Evolutionary conservation across 2,888 invertebrate genomes (phyloP), one percentile per base, ranked within the genome.

Genomic region (Agelastica alni): DNA sequence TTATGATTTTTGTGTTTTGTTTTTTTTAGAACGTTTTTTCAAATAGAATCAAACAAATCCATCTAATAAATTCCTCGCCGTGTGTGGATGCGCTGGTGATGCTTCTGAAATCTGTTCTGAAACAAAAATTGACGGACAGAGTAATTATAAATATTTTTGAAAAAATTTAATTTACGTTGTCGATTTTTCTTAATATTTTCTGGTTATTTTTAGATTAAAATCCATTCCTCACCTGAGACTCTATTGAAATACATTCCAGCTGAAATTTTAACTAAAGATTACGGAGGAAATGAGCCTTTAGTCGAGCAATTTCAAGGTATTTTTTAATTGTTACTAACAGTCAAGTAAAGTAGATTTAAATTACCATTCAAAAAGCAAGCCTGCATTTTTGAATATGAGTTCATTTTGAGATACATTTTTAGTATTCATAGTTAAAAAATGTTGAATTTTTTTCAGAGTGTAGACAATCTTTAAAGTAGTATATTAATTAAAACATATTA

Each of bases 251-350:
- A 51, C 12, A 42, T 64, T 39, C 45, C 64, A 16, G 53, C 45
- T 26, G 56, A 59, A 5, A 31, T 60, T 10, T 32, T 66, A 13
- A 64, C 67, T 2, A 58, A 55, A 36, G 64, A 67, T 17, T 66
- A 64, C 32, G 66, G 64, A 13, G 67, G 67, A 1, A 44, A 60
- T 6, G 65, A 63, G 41, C 63, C 39, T 14, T 57, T 84, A 10
- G 79, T 84, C 69, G 80, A 81, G 41, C 83, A 83, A 62, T 82
- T 85, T 1, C 81, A 81, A 39, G 81, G 82, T 82, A 61, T n/a
- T n/a, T n/a, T n/a, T n/a, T n/a, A n/a, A n/a, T n/a, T n/a, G n/a
- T n/a, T n/a, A n/a, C n/a, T n/a, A n/a, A n/a, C n/a, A n/a, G n/a
- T n/a, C n/a, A n/a, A n/a, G n/a, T n/a, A n/a, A n/a, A n/a, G n/a